Conservation (phyloP, 30 jellyfish, hydroid and myxozoan species). For the Aurelia sp. region DNA sequence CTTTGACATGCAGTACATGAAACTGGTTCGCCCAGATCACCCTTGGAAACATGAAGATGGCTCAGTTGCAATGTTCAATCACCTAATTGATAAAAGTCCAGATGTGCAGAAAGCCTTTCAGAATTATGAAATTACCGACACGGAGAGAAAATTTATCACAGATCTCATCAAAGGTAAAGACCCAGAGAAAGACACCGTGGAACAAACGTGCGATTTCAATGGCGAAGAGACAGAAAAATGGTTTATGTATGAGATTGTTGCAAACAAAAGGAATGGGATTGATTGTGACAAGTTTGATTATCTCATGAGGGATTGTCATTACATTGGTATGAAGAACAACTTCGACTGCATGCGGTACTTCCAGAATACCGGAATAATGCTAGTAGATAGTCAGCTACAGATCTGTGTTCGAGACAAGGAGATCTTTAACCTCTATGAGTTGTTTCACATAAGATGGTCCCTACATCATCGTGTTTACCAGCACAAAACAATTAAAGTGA, state of each 20-base stretch:
- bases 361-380: constrained; percentile 50
- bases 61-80: constrained; percentile 85
- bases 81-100: constrained; percentile 53
- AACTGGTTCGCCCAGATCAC: constrained; percentile 37
- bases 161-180: constrained; percentile 74
- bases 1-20: constrained; percentile 63
- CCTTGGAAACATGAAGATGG: constrained; percentile 89
- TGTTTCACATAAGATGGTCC: constrained; percentile 85
- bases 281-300: constrained; percentile 88
- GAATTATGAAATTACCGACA: constrained; percentile 37
- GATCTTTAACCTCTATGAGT: constrained; percentile 63
- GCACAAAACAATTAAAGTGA: constrained; percentile 71
- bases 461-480: constrained; percentile 80
- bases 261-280: constrained; percentile 77
- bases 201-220: constrained; percentile 26
- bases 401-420: constrained; percentile 78
- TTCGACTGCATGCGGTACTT: constrained; percentile 75
- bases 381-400: constrained; percentile 68
- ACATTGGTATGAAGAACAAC: constrained; percentile 62
- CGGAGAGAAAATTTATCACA: constrained; percentile 64
- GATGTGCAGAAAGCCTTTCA: constrained; percentile 38
- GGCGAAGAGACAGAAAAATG: constrained; percentile 51
- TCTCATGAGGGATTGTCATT: constrained; percentile 76
- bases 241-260: constrained; percentile 77
- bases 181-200: constrained; percentile 49